These are phyloP conservation scores for Epinephelus awoara DNA, from an alignment of 2,797 vertebrate species.

Conservation along the genomic window DNA sequence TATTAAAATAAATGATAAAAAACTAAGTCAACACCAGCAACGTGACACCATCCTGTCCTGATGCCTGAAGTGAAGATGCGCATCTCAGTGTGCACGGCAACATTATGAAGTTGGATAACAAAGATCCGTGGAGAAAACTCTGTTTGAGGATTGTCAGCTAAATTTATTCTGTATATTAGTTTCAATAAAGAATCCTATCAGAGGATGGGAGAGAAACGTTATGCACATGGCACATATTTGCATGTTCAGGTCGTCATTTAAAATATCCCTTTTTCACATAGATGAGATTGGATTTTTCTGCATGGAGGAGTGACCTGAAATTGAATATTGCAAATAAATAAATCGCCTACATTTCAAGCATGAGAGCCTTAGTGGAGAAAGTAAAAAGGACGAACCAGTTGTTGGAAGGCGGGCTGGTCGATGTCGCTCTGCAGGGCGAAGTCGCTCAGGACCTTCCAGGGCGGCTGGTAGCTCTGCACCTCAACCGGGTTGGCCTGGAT, in stretches of 20 bases:
- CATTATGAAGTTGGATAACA: background rate
- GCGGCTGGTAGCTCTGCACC: conserved; percentile 97
- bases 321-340: background rate
- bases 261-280: background rate
- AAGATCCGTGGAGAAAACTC: background rate
- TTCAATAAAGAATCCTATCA: background rate
- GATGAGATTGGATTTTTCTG: background rate
- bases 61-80: background rate
- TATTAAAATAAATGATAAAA: background rate
- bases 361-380: background rate
- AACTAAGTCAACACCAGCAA: background rate
- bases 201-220: too few relatives aligned
- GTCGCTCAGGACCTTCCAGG: conserved; percentile 98
- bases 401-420: conserved; percentile 96
- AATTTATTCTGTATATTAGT: background rate
- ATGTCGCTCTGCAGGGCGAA: conserved; percentile 98
- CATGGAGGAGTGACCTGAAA: background rate
- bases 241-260: background rate
- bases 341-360: background rate
- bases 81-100: background rate
- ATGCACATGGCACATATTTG: background rate
- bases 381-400: conserved; percentile 87
- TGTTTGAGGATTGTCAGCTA: too few relatives aligned
- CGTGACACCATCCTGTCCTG: background rate
- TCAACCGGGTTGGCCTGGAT: conserved; percentile 96